Percentiles rank a stretch among this genome's conserved stretches.
These are phyloP conservation scores for Falco punctatus DNA, from an alignment of 2,113 vertebrate genomes.

Conservation along the genomic window DNA sequence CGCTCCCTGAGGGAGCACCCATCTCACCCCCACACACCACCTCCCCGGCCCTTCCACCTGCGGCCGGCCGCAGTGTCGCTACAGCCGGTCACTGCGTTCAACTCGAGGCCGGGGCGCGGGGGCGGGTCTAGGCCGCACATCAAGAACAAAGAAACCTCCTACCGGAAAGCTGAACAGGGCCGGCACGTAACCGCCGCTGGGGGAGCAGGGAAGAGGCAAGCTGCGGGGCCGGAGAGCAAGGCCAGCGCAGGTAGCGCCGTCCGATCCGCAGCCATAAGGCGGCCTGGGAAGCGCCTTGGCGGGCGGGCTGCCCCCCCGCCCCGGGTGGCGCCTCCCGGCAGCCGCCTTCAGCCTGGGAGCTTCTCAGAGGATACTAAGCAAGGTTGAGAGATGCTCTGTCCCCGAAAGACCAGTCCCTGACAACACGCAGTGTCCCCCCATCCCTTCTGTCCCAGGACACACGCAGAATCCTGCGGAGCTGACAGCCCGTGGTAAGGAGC, in stretches of 20 bases:
- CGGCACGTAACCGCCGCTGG: fast-evolving
- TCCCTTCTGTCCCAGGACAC: not conserved
- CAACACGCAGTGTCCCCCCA: not conserved
- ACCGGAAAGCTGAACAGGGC: not conserved
- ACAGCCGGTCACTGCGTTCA: not conserved
- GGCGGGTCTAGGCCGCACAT: not conserved
- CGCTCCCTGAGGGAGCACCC: not conserved
- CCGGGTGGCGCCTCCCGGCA: not conserved
- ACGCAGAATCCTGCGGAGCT: not conserved
- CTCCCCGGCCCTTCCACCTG: fast-evolving
- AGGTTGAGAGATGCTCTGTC: not conserved
- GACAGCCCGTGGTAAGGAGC: not conserved
- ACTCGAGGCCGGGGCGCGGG: too few relatives aligned
- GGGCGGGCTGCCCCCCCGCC: fast-evolving
- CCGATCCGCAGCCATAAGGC: not conserved
- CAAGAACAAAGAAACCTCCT: not conserved
- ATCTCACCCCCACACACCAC: not conserved
- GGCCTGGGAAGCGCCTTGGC: not conserved
- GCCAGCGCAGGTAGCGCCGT: not conserved
- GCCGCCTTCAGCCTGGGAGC: fast-evolving
- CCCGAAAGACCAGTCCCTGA: not conserved
- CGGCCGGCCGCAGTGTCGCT: not conserved
- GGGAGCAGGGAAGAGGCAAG: not conserved
- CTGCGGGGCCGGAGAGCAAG: fast-evolving
- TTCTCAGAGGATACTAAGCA: not conserved